Conservation (phyloP, 2,888 invertebrate species). For the Carterocephalus palaemon region DNA sequence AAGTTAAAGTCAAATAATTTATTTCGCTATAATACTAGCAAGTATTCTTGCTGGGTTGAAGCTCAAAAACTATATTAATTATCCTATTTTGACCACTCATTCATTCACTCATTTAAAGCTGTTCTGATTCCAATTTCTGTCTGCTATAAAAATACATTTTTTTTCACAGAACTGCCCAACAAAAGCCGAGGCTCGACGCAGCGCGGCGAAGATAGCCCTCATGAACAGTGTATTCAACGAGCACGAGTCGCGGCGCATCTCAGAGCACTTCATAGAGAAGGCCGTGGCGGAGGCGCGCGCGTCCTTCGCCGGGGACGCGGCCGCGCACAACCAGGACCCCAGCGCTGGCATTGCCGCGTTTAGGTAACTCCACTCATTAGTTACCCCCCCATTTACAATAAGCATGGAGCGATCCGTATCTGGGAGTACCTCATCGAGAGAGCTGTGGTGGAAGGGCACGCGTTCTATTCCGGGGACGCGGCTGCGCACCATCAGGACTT, state of each 20-base stretch:
- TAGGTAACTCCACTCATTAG: too few relatives aligned
- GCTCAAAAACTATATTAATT: too few relatives aligned
- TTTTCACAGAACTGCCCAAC: slow-evolving; percentile 97
- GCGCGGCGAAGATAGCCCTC: slow-evolving; percentile 96
- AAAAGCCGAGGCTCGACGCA: slow-evolving; percentile 95
- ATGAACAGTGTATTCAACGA: slow-evolving; percentile 99
- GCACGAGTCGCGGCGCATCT: slow-evolving; percentile 94
- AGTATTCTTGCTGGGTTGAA: too few relatives aligned
- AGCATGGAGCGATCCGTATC: slow-evolving; percentile 94
- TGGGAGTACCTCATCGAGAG: slow-evolving; percentile 96
- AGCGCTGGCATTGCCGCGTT: slow-evolving; percentile 86
- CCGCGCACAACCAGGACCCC: slow-evolving; percentile 80
- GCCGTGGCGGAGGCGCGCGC: slow-evolving; percentile 94
- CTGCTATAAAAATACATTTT: too few relatives aligned
- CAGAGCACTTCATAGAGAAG: slow-evolving; percentile 96
- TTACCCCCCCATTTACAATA: too few relatives aligned
- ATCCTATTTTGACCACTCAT: too few relatives aligned
- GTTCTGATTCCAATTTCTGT: too few relatives aligned
- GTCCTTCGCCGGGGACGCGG: slow-evolving; percentile 86
- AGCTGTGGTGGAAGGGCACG: slow-evolving; percentile 93
- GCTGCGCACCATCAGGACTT: slow-evolving; percentile 81
- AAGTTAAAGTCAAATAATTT: too few relatives aligned
- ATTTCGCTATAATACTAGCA: too few relatives aligned
- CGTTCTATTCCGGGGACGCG: slow-evolving; percentile 86
- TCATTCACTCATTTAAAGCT: too few relatives aligned